These are phyloP conservation scores for Babylonia areolata DNA, from an alignment of 1,140 invertebrate species.

Conservation along the genomic window DNA sequence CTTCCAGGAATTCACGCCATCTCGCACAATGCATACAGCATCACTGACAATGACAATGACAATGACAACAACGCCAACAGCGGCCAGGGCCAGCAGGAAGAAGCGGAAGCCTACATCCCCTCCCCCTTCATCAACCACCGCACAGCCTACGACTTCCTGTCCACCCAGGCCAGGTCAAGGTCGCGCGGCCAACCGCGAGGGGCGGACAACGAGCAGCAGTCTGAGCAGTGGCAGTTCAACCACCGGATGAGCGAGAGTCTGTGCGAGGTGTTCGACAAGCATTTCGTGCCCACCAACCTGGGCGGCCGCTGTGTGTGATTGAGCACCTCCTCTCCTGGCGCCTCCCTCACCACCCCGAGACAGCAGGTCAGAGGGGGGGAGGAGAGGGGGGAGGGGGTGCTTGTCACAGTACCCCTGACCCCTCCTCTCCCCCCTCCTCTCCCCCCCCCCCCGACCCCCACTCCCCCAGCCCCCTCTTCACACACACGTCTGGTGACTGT, in stretches of 20 bases:
- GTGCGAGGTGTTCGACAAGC: constrained; percentile 41
- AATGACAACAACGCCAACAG: not conserved
- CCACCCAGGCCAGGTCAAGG: not conserved
- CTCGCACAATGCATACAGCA: too few species aligned
- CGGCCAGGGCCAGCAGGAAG: not conserved
- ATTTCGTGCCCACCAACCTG: constrained; percentile 12
- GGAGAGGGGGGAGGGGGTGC: too few species aligned
- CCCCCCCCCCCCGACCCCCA: too few species aligned
- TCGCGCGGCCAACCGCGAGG: not conserved
- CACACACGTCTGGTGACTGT: too few species aligned
- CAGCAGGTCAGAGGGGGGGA: too few species aligned
- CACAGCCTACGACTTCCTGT: constrained; percentile 39
- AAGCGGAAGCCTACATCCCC: not conserved
- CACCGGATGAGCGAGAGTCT: constrained; percentile 27
- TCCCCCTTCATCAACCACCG: constrained; percentile 36
- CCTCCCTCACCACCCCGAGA: too few species aligned
- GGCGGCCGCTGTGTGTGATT: constrained; percentile 12
- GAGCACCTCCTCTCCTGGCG: too few species aligned
- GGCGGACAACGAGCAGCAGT: not conserved
- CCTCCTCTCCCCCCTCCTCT: too few species aligned
- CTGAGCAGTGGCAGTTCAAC: constrained; percentile 23
- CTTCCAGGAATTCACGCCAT: not conserved
- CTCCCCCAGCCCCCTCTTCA: too few species aligned
- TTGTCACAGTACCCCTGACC: too few species aligned
- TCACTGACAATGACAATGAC: not conserved